Percentiles rank a stretch among this genome's conserved stretches.
Conservation (phyloP, 2,888 invertebrate species). For the Cheilosia grossa region DNA sequence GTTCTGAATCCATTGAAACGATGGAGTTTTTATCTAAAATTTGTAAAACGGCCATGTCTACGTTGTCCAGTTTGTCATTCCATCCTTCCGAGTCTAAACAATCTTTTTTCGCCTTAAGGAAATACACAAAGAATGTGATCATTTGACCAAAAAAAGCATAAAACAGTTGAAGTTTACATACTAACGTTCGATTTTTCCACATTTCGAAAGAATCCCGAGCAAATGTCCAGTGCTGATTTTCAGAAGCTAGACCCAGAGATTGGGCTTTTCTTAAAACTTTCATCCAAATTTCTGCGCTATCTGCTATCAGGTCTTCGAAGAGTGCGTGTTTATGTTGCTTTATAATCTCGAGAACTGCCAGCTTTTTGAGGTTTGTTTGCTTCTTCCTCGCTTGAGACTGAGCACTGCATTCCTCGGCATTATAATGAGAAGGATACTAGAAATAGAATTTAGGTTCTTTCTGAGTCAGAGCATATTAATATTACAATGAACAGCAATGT, state of each 20-base stretch:
- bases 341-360: slow-evolving; percentile 37
- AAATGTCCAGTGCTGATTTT: slow-evolving; percentile 25
- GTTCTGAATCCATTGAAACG: neutral
- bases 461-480: no score
- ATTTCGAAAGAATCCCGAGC: slow-evolving; percentile 35
- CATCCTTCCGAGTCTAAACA: slow-evolving; percentile 19
- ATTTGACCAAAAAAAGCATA: neutral
- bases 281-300: slow-evolving; percentile 10
- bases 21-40: slow-evolving; percentile 5
- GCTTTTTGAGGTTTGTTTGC: slow-evolving; percentile 16
- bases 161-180: neutral
- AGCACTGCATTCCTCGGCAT: neutral
- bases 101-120: slow-evolving; percentile 20
- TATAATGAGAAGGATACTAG: neutral
- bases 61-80: slow-evolving; percentile 21
- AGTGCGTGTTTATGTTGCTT: slow-evolving; percentile 29
- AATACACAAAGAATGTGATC: neutral
- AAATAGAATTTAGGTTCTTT: neutral
- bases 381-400: slow-evolving; percentile 15
- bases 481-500: no score
- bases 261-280: slow-evolving; percentile 32
- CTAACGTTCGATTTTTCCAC: slow-evolving; percentile 42
- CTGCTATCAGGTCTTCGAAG: slow-evolving; percentile 1
- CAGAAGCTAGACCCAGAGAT: slow-evolving; percentile 12
- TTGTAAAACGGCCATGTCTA: slow-evolving; percentile 27